These are phyloP conservation scores for Lycaena phlaeas DNA, from an alignment of 2,888 invertebrate genomes.

Conservation along the genomic window DNA sequence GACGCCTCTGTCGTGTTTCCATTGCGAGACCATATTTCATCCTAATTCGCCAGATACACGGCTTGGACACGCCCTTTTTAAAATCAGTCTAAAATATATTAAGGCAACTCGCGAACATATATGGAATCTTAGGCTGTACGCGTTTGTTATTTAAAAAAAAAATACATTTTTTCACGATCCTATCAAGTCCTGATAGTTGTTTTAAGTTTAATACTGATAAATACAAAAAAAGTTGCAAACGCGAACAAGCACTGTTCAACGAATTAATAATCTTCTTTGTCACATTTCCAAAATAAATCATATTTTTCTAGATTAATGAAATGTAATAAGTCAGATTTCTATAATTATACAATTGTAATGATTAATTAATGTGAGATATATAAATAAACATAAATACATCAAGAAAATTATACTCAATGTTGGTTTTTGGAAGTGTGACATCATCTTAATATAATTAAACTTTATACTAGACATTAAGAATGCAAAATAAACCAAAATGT, in stretches of 20 bases:
- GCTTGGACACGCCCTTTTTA: constrained; percentile 52
- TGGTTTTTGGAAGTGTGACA: no score
- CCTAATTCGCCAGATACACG: neutral
- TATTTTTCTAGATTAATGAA: no score
- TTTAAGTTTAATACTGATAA: neutral
- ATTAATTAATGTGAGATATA: no score
- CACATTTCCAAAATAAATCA: neutral
- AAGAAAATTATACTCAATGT: no score
- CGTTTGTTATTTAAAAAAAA: constrained; percentile 3
- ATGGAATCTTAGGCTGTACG: constrained; percentile 11
- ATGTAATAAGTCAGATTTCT: no score
- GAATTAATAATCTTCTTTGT: neutral
- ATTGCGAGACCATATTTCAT: neutral
- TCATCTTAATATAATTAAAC: no score
- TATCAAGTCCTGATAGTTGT: no score
- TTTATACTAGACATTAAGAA: no score
- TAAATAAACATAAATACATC: no score
- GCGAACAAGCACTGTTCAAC: neutral
- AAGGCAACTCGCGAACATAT: constrained; percentile 51
- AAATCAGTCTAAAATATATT: constrained; percentile 79
- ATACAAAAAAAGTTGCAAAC: neutral
- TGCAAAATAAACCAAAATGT: no score
- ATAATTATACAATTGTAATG: no score
- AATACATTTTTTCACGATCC: no score
- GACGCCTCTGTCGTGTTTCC: neutral